Percentiles rank a stretch among this genome's conserved stretches.
These are phyloP conservation scores for Sebastolobus alascanus DNA, from an alignment of 2,797 vertebrate species.

Conservation along the genomic window DNA sequence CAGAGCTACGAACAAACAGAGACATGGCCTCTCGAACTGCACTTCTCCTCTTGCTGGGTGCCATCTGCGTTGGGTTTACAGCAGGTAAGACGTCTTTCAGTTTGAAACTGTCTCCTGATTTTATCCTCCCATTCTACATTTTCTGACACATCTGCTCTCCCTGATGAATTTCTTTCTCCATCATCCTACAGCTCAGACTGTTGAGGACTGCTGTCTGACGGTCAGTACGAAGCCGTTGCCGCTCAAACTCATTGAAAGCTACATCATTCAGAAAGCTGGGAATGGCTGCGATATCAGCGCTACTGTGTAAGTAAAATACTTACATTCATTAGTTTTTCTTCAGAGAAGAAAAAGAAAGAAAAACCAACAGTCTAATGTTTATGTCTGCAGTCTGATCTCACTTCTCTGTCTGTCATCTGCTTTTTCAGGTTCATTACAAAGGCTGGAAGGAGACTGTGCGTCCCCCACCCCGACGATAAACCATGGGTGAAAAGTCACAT, in stretches of 20 bases:
- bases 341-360: no score
- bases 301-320: slow-evolving; percentile 64
- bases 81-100: slow-evolving; percentile 45
- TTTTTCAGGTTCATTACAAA: slow-evolving; percentile 55
- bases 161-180: neutral
- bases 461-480: slow-evolving; percentile 10
- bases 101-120: neutral
- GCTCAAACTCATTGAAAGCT: neutral
- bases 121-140: no score
- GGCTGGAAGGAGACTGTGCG: slow-evolving; percentile 15
- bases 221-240: slow-evolving; percentile 7
- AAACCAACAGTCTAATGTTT: no score
- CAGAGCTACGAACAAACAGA: slow-evolving; percentile 3
- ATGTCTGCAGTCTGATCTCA: neutral
- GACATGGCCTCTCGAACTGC: slow-evolving; percentile 62
- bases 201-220: slow-evolving; percentile 60
- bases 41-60: slow-evolving; percentile 62
- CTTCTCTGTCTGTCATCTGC: neutral
- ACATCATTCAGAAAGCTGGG: slow-evolving; percentile 55
- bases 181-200: slow-evolving; percentile 54
- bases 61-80: slow-evolving; percentile 50
- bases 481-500: slow-evolving; percentile 41
- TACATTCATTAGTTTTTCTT: no score
- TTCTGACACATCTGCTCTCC: neutral
- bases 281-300: slow-evolving; percentile 61